Evolutionary conservation across 2,113 vertebrate genomes (phyloP), one percentile per base, ranked within the genome.

Genomic region (Setophaga kirtlandii): DNA sequence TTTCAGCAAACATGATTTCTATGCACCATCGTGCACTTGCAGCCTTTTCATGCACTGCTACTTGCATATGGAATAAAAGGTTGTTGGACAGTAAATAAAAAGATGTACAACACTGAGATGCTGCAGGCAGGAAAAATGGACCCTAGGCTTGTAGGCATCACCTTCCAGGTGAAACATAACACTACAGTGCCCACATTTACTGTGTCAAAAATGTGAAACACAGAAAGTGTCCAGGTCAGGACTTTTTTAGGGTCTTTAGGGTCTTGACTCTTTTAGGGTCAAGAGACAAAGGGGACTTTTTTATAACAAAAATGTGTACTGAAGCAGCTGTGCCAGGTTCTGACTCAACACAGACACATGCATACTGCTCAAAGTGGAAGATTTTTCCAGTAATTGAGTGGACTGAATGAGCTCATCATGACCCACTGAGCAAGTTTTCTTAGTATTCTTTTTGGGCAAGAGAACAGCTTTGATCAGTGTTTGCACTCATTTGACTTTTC

Each of bases 391-490:
- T 97, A 97, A 97, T 75, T 28, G 8, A 95, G 73, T 71, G 83
- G 85, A 94, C 90, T 89, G 76, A 95, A 97, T 96, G 93, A 97
- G 90, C 83, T 97, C 96, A 96, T 96, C 96, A 0, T 82, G 88
- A 95, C 95, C 95, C 90, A 96, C 90, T 94, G 95, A 96, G 95
- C 92, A 94, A 96, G 90, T 96, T 93, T 93, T 95, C 93, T 96
- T 79, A 95, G 83, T 93, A 93, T 71, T 94, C 41, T 1, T 84
- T 93, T 60, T 95, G 94, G 93, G 76, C 83, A 93, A 95, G 69
- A 83, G 73, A 89, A 83, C 37, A 35, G 77, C 93, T 96, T 94
- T 92, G 63, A 96, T 90, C 44, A 5, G 49, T 92, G 77, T 81
- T 92, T 96, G 90, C 62, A 95, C 88, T 95, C 76, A 49, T 78